Evolutionary conservation across 2,797 vertebrate genomes (phyloP).

Genomic region (Acomys russatus): DNA sequence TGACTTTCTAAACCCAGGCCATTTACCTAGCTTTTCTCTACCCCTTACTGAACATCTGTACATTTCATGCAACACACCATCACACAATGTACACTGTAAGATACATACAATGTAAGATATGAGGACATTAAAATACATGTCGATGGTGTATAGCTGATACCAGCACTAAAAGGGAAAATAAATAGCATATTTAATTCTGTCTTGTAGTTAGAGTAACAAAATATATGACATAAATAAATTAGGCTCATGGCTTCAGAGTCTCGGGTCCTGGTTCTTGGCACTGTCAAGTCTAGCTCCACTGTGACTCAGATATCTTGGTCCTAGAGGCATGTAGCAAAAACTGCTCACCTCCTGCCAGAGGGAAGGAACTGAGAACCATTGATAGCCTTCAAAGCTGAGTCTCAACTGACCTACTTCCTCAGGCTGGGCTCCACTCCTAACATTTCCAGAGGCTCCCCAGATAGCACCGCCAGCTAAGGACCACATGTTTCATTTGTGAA

Average conservation of each 20-base stretch:
- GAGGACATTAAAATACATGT: conserved; percentile 1
- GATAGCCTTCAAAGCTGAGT: not conserved
- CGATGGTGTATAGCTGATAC: not conserved
- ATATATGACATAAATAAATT: not conserved
- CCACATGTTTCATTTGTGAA: not conserved
- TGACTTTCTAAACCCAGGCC: not conserved
- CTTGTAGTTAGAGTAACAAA: not conserved
- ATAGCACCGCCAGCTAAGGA: not conserved
- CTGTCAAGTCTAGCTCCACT: not conserved
- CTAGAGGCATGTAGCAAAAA: not conserved
- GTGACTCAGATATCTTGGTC: too few species aligned
- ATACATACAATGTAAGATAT: not conserved
- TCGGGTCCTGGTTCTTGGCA: too few species aligned
- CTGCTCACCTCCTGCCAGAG: not conserved
- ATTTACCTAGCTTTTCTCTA: not conserved
- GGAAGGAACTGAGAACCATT: not conserved
- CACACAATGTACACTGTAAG: too few species aligned
- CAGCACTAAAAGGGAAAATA: not conserved
- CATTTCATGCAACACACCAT: not conserved
- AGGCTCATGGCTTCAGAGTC: not conserved
- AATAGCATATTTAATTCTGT: conserved; percentile 7
- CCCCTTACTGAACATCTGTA: not conserved
- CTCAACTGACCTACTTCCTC: not conserved
- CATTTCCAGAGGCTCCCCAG: not conserved
- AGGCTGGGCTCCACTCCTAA: not conserved